phyloP scores from a whole-genome alignment of 2,888 invertebrate species.

The Caenorhabditis afra region DNA sequence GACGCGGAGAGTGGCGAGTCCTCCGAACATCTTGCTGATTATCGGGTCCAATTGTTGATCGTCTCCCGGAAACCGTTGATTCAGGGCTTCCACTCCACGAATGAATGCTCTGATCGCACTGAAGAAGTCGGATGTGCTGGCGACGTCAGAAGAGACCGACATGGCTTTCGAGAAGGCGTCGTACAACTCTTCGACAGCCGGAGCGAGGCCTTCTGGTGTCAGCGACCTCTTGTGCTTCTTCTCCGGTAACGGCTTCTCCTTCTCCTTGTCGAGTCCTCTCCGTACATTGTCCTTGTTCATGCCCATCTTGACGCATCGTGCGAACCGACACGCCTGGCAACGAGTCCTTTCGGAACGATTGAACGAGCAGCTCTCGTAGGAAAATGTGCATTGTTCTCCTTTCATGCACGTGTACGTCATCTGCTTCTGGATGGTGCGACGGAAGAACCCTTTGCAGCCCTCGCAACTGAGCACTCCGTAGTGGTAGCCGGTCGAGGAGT shows the following conservation, averaged over 20 bases:
- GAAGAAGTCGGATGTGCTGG: not conserved
- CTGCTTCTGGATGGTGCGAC: conserved; percentile 67
- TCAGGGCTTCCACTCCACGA: not conserved
- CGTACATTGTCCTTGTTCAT: conserved; percentile 62
- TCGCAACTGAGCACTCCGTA: conserved; percentile 72
- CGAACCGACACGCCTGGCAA: conserved; percentile 75
- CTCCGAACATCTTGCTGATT: conserved; percentile 5
- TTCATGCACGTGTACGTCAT: conserved; percentile 69
- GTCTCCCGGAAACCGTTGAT: not conserved
- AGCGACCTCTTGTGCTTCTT: not conserved
- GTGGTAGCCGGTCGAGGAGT: conserved; percentile 70
- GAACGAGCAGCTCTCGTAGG: conserved; percentile 28
- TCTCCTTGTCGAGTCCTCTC: not conserved
- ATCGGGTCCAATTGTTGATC: not conserved
- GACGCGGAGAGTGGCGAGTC: conserved; percentile 36
- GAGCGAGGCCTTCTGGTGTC: not conserved
- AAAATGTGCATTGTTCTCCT: conserved; percentile 56
- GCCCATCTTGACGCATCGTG: conserved; percentile 67
- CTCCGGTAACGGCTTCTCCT: not conserved
- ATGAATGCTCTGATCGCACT: conserved; percentile 4
- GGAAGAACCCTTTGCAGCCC: conserved; percentile 76
- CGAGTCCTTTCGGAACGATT: conserved; percentile 71
- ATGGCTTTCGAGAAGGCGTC: not conserved
- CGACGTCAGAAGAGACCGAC: not conserved
- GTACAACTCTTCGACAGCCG: not conserved